Evolutionary conservation across 2,797 vertebrate species (phyloP).

Genomic region (Setipinna tenuifilis): DNA sequence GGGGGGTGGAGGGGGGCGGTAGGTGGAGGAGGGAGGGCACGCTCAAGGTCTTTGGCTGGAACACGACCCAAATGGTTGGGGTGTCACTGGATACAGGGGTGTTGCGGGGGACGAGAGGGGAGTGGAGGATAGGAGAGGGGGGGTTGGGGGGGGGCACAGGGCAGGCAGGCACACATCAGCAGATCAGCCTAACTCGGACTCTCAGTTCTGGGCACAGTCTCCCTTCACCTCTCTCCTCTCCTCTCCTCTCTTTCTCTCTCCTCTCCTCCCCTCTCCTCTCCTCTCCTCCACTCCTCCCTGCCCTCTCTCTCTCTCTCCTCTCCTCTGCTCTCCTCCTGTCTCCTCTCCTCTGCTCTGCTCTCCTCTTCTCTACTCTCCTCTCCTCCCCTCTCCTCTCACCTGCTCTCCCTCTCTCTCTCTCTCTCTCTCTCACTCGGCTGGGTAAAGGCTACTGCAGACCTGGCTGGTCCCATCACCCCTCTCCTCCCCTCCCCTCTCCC

Average conservation of each 20-base stretch:
- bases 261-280: too few relatives aligned
- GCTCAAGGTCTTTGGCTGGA: constrained; percentile 13
- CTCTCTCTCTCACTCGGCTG: neutral
- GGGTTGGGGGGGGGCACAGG: neutral
- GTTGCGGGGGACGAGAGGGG: neutral
- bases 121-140: neutral
- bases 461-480: too few relatives aligned
- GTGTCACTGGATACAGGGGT: constrained; percentile 3
- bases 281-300: too few relatives aligned
- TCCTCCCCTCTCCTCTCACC: too few relatives aligned
- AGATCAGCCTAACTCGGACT: neutral
- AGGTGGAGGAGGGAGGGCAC: neutral
- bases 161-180: neutral
- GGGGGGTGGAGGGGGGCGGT: too few relatives aligned
- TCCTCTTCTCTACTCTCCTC: too few relatives aligned
- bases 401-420: too few relatives aligned
- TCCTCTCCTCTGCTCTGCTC: too few relatives aligned
- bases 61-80: neutral
- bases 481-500: too few relatives aligned
- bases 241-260: neutral
- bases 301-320: too few relatives aligned
- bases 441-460: neutral
- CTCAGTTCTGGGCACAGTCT: neutral
- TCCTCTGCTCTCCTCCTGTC: too few relatives aligned
- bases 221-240: neutral